Evolutionary conservation across 2,888 invertebrate genomes (phyloP), one percentile per base, ranked within the genome.

Genomic region (Smittia aterrima): DNA sequence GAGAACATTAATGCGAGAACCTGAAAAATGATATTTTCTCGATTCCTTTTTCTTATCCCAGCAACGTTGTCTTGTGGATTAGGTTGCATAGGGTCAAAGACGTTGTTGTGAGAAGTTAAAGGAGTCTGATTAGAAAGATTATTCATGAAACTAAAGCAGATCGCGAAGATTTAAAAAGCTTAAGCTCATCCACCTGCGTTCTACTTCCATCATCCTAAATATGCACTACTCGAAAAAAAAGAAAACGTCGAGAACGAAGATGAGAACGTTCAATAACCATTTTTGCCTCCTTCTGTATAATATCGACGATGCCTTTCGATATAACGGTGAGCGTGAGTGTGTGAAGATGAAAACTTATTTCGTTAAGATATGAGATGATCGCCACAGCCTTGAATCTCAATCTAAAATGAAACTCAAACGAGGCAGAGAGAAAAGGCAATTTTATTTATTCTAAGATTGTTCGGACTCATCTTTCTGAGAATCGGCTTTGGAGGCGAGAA

Each of bases 11-110:
- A 32, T 32, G 32, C 32, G 32, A 47, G 40, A 68, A 68, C 68
- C 68, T 68, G 68, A 68, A 68, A 68, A 68, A 68, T 47, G 47
- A 68, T 68, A 68, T 68, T 68, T 68, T 16, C 41, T 24, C 41
- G 47, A 47, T 68, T 47, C 47, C 25, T 68, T 47, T 47, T 47
- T 47, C 47, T 47, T 47, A 47, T 47, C 11, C 38, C 16, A n/a
- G 32, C 32, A 6, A 16, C 47, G 11, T 47, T n/a, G 16, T 47
- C 16, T 47, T 47, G 11, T 47, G 47, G 47, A 47, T 47, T 47
- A 47, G 47, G 16, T 47, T 47, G 11, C 47, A 32, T 6, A 47
- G 47, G 47, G 47, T 11, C 7, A n/a, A 47, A 6, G 47, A 6
- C 47, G 11, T 2, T 47, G 47, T 47, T 47, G 3, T 47, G 47